Evolutionary conservation across 2,888 invertebrate species (phyloP).

Genomic region (Elysia crispata): DNA sequence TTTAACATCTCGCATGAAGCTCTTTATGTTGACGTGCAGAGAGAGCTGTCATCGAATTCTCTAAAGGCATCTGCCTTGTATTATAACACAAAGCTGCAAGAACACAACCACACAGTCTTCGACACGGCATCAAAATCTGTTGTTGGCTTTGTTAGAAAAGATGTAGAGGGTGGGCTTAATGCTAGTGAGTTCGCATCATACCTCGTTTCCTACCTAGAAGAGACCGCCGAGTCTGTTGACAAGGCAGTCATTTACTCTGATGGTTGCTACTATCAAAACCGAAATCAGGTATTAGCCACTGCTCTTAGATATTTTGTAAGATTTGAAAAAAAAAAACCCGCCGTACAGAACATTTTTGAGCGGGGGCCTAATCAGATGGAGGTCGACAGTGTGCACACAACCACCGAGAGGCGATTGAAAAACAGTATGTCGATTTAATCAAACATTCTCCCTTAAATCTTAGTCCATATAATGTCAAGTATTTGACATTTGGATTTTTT

Average conservation of each 20-base stretch:
- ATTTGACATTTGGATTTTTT: constrained; percentile 46
- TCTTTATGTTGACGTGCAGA: constrained; percentile 27
- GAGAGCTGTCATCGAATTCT: constrained; percentile 20
- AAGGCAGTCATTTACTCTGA: too few species aligned
- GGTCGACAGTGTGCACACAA: constrained; percentile 45
- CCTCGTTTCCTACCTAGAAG: too few species aligned
- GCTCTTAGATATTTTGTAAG: too few species aligned
- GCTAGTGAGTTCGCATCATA: constrained; percentile 31
- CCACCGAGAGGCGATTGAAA: constrained; percentile 39
- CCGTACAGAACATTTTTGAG: constrained; percentile 48
- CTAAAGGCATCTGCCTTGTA: constrained; percentile 31
- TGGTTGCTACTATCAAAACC: too few species aligned
- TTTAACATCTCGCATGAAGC: not conserved
- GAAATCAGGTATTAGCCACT: too few species aligned
- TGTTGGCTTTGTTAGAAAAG: constrained; percentile 9
- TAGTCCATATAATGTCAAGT: constrained; percentile 42
- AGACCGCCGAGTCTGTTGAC: constrained; percentile 6
- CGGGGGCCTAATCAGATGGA: constrained; percentile 53
- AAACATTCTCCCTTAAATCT: not conserved
- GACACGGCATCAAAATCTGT: constrained; percentile 22
- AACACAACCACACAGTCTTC: not conserved
- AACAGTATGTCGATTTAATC: constrained; percentile 23
- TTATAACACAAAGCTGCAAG: constrained; percentile 19
- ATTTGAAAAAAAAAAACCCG: constrained; percentile 30
- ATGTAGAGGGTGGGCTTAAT: constrained; percentile 5